These are phyloP conservation scores for Drosophila neotestacea DNA, from an alignment of 2,888 invertebrate species.

Conservation along the genomic window DNA sequence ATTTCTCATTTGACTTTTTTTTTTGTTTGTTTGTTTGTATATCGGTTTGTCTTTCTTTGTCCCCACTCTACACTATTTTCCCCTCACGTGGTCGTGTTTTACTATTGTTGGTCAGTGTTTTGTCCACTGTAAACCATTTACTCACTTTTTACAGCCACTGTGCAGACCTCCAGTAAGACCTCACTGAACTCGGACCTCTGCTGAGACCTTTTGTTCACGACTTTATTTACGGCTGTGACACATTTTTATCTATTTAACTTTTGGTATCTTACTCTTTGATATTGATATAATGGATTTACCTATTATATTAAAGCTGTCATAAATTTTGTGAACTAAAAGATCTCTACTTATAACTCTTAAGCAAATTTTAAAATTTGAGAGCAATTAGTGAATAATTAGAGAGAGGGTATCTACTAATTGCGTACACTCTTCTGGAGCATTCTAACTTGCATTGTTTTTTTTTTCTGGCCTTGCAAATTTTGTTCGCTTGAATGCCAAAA, in stretches of 20 bases:
- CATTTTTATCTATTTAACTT: constrained; percentile 27
- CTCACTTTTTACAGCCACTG: constrained; percentile 41
- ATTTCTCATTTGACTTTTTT: constrained; percentile 19
- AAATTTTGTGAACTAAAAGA: not conserved
- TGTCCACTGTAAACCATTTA: constrained; percentile 32
- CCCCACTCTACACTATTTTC: not conserved
- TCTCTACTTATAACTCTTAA: not conserved
- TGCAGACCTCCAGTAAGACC: constrained; percentile 9
- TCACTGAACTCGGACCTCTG: constrained; percentile 4
- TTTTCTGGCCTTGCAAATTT: constrained; percentile 14
- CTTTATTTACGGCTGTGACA: constrained; percentile 36
- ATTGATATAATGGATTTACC: constrained; percentile 31
- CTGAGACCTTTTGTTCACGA: constrained; percentile 17
- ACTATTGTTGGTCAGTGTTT: constrained; percentile 34
- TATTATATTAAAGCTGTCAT: not conserved
- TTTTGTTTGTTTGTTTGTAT: constrained; percentile 27
- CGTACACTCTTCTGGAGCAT: not conserved
- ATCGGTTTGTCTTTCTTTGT: constrained; percentile 37
- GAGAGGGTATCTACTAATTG: not conserved
- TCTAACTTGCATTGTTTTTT: constrained; percentile 19
- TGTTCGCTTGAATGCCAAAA: constrained; percentile 35
- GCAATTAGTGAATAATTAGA: not conserved
- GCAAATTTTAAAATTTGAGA: not conserved
- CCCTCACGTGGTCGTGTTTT: not conserved
- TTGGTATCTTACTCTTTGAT: constrained; percentile 3